phyloP scores from a whole-genome alignment of 2,113 vertebrate genomes.

The Notechis scutatus region DNA sequence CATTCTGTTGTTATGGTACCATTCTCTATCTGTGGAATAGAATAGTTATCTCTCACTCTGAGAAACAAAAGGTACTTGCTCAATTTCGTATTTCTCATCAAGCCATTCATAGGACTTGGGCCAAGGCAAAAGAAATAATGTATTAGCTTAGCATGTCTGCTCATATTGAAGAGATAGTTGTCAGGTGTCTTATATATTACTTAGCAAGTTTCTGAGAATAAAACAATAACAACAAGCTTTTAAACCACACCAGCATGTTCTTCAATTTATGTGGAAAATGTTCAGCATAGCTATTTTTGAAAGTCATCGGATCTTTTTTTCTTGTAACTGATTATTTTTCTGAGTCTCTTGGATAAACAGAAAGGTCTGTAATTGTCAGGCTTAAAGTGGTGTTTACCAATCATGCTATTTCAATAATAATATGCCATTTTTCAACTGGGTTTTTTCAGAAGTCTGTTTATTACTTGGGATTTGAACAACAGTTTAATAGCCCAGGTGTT shows the following conservation, averaged over 20 bases:
- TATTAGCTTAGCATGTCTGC: neutral
- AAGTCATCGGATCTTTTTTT: neutral
- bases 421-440: neutral
- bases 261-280: neutral
- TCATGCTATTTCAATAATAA: neutral
- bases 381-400: neutral
- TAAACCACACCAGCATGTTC: neutral
- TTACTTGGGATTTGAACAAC: neutral
- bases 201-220: neutral
- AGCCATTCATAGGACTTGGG: neutral
- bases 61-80: neutral
- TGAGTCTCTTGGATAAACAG: neutral
- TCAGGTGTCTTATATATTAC: neutral
- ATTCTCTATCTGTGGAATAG: neutral
- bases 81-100: neutral
- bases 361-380: neutral
- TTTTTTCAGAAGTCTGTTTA: neutral
- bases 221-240: neutral
- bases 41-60: neutral
- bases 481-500: neutral
- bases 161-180: neutral
- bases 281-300: neutral
- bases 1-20: neutral
- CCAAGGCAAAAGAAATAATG: neutral
- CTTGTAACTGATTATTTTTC: neutral